phyloP scores from a whole-genome alignment of 2,113 vertebrate species.

The Paradoxurus hermaphroditus region DNA sequence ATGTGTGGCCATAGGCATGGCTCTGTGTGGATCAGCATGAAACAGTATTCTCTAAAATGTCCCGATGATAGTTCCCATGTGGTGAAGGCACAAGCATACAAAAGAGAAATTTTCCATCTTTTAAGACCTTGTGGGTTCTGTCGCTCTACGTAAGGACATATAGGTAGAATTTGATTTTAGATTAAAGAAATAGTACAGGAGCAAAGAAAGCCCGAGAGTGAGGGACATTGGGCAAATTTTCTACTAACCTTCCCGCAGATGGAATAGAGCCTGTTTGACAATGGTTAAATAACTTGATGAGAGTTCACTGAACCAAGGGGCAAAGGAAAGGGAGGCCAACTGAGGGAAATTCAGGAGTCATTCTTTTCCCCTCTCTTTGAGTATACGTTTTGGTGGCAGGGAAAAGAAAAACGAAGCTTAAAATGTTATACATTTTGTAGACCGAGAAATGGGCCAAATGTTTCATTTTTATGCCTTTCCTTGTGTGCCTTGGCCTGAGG shows the following conservation, averaged over 20 bases:
- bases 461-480: constrained; percentile 29
- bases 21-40: neutral
- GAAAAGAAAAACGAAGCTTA: constrained; percentile 6
- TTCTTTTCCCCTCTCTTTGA: neutral
- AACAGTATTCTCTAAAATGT: neutral
- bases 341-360: neutral
- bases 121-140: neutral
- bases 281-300: neutral
- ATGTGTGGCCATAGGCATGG: neutral
- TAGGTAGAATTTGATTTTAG: neutral
- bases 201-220: neutral
- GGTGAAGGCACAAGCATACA: neutral
- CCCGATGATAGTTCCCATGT: neutral
- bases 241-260: neutral
- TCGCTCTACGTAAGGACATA: neutral
- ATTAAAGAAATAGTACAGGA: neutral
- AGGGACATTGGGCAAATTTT: neutral
- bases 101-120: neutral
- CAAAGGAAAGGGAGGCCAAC: neutral
- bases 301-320: neutral
- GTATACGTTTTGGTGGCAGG: neutral
- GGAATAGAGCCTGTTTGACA: neutral
- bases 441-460: neutral
- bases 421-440: neutral
- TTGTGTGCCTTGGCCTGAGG: neutral